These are phyloP conservation scores for Platysteira castanea DNA, from an alignment of 2,113 vertebrate genomes.

Conservation along the genomic window DNA sequence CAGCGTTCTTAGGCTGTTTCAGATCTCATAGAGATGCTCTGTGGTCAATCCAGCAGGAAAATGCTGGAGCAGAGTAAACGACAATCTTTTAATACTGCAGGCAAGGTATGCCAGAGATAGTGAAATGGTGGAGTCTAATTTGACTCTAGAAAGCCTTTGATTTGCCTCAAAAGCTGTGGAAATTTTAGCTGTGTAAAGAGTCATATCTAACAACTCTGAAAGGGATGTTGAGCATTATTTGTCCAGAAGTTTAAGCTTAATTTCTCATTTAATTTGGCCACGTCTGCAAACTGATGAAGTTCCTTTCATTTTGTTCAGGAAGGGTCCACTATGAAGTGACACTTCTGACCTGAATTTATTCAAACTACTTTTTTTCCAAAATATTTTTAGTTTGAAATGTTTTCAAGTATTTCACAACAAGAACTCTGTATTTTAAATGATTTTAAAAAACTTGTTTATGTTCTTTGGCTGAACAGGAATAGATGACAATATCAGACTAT, in stretches of 20 bases:
- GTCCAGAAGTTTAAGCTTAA: neutral
- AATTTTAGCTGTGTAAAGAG: neutral
- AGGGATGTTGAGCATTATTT: neutral
- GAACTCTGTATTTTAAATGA: neutral
- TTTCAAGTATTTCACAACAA: neutral
- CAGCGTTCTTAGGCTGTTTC: neutral
- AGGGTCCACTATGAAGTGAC: neutral
- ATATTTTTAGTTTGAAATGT: neutral
- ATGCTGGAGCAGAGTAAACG: neutral
- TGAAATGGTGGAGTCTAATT: neutral
- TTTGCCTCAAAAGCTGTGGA: neutral
- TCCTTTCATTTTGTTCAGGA: neutral
- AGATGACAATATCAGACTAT: neutral
- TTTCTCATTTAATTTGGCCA: neutral
- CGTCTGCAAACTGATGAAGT: neutral
- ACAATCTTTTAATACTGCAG: neutral
- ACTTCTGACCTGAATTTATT: neutral
- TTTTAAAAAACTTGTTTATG: neutral
- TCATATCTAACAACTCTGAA: neutral
- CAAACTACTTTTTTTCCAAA: neutral
- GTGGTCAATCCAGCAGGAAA: neutral
- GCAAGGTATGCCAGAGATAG: neutral
- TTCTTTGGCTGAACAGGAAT: neutral
- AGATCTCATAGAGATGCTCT: neutral
- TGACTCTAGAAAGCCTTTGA: neutral